A percentile compares a stretch with the other conserved stretches of the same genome.
These are phyloP conservation scores for Harpagoxenus sublaevis DNA, from an alignment of 2,888 invertebrate genomes.

Conservation along the genomic window DNA sequence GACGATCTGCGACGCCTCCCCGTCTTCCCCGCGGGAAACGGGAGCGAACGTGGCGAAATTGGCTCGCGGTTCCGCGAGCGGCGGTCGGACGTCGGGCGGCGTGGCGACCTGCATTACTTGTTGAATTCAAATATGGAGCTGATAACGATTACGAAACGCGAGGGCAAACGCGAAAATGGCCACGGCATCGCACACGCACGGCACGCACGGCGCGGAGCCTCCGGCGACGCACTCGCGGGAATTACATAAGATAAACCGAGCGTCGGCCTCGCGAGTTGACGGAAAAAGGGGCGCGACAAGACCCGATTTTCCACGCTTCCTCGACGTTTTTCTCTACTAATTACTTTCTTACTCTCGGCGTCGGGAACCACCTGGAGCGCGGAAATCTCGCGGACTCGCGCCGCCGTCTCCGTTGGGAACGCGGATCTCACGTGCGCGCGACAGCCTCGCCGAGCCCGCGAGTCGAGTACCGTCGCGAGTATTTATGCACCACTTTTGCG, in stretches of 20 bases:
- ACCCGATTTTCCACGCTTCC: no score
- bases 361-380: no score
- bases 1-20: background rate
- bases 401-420: background rate
- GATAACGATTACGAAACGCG: constrained; percentile 85
- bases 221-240: constrained; percentile 44
- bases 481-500: background rate
- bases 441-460: background rate
- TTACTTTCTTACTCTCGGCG: no score
- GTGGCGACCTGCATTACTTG: constrained; percentile 80
- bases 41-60: background rate
- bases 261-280: background rate
- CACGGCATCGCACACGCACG: constrained; percentile 81
- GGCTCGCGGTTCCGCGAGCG: background rate
- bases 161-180: constrained; percentile 85
- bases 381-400: no score
- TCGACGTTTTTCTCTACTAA: no score
- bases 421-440: background rate
- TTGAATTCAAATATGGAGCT: constrained; percentile 86
- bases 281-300: constrained; percentile 4
- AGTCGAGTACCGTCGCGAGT: background rate
- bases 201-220: background rate
- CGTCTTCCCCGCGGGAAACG: no score
- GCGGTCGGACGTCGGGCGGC: background rate
- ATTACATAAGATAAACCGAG: constrained; percentile 49